Evolutionary conservation across 2,888 invertebrate genomes (phyloP), one percentile per base, ranked within the genome.

Genomic region (Choreutis nemorana): DNA sequence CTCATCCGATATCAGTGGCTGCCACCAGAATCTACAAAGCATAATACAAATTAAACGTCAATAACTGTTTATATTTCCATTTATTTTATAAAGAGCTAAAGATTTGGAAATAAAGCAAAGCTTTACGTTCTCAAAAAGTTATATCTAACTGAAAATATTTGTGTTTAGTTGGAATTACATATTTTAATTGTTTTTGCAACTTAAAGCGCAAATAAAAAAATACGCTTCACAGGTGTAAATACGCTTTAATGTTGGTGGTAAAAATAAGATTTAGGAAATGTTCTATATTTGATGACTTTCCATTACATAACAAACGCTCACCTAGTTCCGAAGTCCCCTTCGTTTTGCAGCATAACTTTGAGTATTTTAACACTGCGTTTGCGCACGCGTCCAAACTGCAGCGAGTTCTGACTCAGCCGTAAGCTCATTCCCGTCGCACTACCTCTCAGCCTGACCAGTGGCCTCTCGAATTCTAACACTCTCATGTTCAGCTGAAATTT

Each of bases 321-420:
- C 78, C 64, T 67, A n/a, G 78, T 50, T 14, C 66, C 66, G 40
- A 68, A 72, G 37, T 77, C 71, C 15, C 78, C 77, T 34, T 68
- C 64, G 39, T 78, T 78, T 14, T 55, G 40, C 14, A 78, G 50
- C 75, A 77, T 70, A 8, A 78, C 65, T 48, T 73, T 75, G 4
- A 77, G 45, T 43, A 64, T 60, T 43, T 70, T 78, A 43, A 65
- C 64, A 0, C 71, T 73, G 1, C 62, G 60, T 39, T 64, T 71
- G 18, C 77, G 62, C 22, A 78, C 73, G 31, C 70, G 57, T 3
- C 77, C 78, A 35, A 78, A 78, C 39, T 78, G 77, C 29, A 78
- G 41, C 1, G 77, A 73, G 36, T 62, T 64, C 39, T 73, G 73
- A 37, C 64, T 77, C 26, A 78, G 59, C 29, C 48, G 49, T 5